Evolutionary conservation across 2,797 vertebrate genomes (phyloP).

Genomic region (Choloepus didactylus): DNA sequence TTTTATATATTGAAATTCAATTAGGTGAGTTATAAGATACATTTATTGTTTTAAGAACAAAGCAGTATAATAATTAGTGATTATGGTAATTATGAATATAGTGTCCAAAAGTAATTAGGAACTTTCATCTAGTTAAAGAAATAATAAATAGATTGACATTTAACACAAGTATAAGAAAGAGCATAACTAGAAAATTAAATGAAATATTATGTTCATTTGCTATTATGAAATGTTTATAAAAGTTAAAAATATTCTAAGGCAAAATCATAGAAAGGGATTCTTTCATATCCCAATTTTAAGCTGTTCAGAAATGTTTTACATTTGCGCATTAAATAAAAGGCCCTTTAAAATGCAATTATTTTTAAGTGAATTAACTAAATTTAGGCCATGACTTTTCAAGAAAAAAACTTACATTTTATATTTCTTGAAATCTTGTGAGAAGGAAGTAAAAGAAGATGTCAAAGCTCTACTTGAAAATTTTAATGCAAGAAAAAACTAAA

Average conservation of each 20-base stretch:
- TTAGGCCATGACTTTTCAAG: neutral
- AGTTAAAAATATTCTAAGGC: neutral
- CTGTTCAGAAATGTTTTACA: neutral
- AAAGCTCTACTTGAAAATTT: neutral
- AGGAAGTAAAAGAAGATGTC: neutral
- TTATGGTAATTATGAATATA: neutral
- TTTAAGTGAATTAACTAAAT: neutral
- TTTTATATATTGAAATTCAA: neutral
- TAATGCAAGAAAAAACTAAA: neutral
- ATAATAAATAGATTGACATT: neutral
- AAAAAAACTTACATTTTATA: neutral
- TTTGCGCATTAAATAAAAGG: neutral
- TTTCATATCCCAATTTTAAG: neutral
- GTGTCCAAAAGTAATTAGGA: neutral
- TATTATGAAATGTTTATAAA: neutral
- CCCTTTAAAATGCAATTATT: neutral
- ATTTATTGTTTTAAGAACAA: neutral
- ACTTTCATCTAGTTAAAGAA: neutral
- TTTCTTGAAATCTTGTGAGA: neutral
- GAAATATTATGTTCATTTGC: neutral
- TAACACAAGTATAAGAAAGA: constrained; percentile 13
- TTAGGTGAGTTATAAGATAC: neutral
- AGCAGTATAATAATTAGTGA: neutral
- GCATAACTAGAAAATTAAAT: neutral
- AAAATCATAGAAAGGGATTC: neutral